phyloP scores from a whole-genome alignment of 2,113 vertebrate species.

The Mormoops blainvillei region DNA sequence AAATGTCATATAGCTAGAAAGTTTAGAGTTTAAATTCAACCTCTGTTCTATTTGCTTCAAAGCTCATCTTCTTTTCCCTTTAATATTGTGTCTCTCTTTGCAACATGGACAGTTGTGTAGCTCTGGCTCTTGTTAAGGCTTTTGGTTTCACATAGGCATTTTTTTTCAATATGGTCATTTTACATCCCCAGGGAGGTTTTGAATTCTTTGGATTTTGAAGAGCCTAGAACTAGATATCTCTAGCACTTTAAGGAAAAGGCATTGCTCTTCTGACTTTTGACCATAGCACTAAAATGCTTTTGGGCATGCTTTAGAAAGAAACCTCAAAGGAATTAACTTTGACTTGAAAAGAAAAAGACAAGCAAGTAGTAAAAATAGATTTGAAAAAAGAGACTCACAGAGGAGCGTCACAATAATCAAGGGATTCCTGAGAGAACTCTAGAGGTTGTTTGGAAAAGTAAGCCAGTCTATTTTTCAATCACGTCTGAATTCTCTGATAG shows the following conservation, averaged over 20 bases:
- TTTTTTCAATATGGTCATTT: not conserved
- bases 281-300: constrained; percentile 39
- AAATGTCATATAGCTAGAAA: not conserved
- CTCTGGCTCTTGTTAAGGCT: not conserved
- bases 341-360: constrained; percentile 41
- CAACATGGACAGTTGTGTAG: not conserved
- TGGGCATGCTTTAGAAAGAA: not conserved
- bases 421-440: not conserved
- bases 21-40: constrained; percentile 4
- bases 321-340: constrained; percentile 47
- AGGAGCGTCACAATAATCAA: constrained; percentile 10
- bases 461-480: not conserved
- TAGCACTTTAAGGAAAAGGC: constrained; percentile 45
- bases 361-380: constrained; percentile 45
- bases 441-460: constrained; percentile 14
- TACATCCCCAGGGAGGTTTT: not conserved
- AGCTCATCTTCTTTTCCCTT: not conserved
- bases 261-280: constrained; percentile 19
- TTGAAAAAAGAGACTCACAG: constrained; percentile 12
- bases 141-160: not conserved
- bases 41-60: constrained; percentile 8
- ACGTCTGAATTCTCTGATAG: not conserved
- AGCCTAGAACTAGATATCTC: not conserved
- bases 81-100: not conserved
- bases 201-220: constrained; percentile 40